These are phyloP conservation scores for Penaeus japonicus DNA, from an alignment of 1,140 invertebrate genomes.

Conservation along the genomic window DNA sequence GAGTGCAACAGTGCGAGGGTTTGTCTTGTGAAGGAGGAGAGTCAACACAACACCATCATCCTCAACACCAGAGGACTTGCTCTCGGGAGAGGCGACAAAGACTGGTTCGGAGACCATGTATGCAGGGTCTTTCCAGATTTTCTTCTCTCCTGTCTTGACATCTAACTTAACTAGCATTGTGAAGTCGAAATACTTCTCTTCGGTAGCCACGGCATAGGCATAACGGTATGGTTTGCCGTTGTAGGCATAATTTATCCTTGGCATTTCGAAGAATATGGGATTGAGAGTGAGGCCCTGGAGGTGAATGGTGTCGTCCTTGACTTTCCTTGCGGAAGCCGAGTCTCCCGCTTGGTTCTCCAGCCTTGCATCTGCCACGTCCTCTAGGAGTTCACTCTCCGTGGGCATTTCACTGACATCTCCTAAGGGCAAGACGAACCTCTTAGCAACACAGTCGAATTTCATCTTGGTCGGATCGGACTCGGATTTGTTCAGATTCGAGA, in stretches of 20 bases:
- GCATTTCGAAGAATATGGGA: neutral
- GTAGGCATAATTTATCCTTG: neutral
- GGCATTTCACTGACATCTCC: neutral
- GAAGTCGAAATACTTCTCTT: neutral
- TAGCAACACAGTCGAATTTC: neutral
- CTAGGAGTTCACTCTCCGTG: neutral
- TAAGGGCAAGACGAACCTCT: neutral
- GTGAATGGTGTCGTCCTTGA: neutral
- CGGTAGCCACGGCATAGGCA: neutral
- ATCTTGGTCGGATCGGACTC: neutral
- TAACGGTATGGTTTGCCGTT: neutral
- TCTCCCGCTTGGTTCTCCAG: neutral
- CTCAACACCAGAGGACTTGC: constrained; percentile 50
- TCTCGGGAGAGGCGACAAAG: constrained; percentile 61
- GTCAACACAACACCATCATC: constrained; percentile 63
- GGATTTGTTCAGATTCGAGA: neutral
- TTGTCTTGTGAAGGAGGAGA: constrained; percentile 57
- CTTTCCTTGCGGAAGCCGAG: neutral
- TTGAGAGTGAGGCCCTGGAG: neutral
- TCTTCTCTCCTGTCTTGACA: neutral
- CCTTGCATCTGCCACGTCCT: no score
- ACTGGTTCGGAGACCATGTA: constrained; percentile 61
- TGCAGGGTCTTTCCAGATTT: neutral
- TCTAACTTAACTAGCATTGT: neutral
- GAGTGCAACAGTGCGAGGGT: constrained; percentile 58